Conservation (phyloP, 2,888 invertebrate genomes). For the Dusona sp. region DNA sequence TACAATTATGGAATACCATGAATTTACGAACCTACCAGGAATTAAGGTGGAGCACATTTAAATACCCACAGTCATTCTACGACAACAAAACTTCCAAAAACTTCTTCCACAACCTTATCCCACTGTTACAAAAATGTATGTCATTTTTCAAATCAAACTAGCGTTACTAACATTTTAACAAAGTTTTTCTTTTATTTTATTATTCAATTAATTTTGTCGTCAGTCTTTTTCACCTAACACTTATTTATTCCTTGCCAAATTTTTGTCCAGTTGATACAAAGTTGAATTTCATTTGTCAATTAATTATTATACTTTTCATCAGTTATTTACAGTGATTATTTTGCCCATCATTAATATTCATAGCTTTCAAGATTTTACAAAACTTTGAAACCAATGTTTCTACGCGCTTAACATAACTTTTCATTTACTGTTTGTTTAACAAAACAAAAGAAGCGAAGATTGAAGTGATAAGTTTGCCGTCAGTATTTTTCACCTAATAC, state of each 20-base stretch:
- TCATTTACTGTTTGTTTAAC: not conserved
- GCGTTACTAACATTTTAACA: not conserved
- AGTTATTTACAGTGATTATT: not conserved
- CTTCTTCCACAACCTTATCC: not conserved
- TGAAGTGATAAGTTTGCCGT: not conserved
- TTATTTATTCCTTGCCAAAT: not conserved
- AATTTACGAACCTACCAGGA: slow-evolving; percentile 64
- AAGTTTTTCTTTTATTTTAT: not conserved
- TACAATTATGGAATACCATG: slow-evolving; percentile 69
- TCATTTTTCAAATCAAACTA: not conserved
- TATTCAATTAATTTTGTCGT: not conserved
- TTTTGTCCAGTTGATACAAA: not conserved
- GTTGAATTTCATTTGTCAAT: not conserved
- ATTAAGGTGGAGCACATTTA: slow-evolving; percentile 17
- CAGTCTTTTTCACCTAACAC: not conserved
- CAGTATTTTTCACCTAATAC: not conserved
- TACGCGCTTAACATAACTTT: not conserved
- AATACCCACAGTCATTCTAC: slow-evolving; percentile 20
- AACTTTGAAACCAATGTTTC: not conserved
- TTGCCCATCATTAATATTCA: not conserved
- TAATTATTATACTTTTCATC: not conserved
- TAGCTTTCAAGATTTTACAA: not conserved
- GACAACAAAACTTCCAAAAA: slow-evolving; percentile 10
- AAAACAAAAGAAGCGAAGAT: not conserved
- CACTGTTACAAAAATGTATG: not conserved